Evolutionary conservation across 2,797 vertebrate species (phyloP), one percentile per base, ranked within the genome.

Genomic region (Phoebastria nigripes): DNA sequence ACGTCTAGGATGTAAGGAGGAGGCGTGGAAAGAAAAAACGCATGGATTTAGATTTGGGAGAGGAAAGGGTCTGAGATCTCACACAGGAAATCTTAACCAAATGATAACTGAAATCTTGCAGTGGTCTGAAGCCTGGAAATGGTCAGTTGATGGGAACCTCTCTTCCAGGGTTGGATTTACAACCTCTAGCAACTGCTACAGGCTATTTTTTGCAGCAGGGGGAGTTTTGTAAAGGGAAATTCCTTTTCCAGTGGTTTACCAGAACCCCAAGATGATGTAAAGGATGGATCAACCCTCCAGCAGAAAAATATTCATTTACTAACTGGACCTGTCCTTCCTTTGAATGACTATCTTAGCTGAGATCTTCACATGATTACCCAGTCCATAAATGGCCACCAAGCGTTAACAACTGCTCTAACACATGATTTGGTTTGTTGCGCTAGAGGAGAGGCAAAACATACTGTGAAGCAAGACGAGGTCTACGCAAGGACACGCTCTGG

Each of bases 401-500:
- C 25, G 11, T 0, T 2, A 33, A 7, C 8, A 22, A 1, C 82
- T 58, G 39, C 33, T 28, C 15, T 42, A 26, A 54, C 33, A 4
- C 17, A 2, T 3, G 18, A 1, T 6, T 13, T 39, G n/a, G 65
- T 49, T 12, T 3, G 39, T 3, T 29, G 31, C 3, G 4, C 35
- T 78, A 73, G 66, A 17, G n/a, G 31, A 19, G 51, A 52, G 62
- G 51, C 41, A 61, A 6, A 28, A 97, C 99, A 33, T 98, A 99
- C 99, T 99, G 99, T 20, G 99, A 99, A 83, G 99, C 98, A 11
- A 99, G 98, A 11, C 98, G 98, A 11, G 99, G 99, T 85, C 99
- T 96, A 88, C 99, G 98, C 94, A 99, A 98, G 79, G 99, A 99
- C 97, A 99, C 98, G 93, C 99, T 99, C 98, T 99, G 99, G 98